These are phyloP conservation scores for Sigmodon hispidus DNA, from an alignment of 2,113 vertebrate genomes.

Conservation along the genomic window DNA sequence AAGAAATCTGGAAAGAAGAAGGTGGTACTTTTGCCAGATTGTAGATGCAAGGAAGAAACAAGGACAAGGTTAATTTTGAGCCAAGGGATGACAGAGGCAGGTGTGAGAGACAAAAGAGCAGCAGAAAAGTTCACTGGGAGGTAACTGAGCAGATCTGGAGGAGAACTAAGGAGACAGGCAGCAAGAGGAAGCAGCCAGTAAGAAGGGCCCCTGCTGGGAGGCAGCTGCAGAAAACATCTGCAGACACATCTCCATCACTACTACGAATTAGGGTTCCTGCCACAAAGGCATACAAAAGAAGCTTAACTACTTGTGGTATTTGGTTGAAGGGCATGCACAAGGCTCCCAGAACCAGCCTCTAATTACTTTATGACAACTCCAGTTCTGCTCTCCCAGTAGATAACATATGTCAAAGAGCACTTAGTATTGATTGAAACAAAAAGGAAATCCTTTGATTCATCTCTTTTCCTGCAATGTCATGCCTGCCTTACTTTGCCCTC, in stretches of 20 bases:
- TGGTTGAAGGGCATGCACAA: not conserved
- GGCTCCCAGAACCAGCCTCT: constrained; percentile 3
- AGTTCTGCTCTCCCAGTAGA: not conserved
- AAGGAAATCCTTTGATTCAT: constrained; percentile 56
- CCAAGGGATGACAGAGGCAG: not conserved
- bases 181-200: not conserved
- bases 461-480: constrained; percentile 23
- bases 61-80: constrained; percentile 13
- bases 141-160: not conserved
- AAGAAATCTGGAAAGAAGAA: constrained; percentile 34
- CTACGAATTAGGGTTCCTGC: constrained; percentile 20
- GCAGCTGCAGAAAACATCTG: constrained; percentile 74
- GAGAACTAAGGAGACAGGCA: not conserved
- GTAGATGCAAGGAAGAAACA: constrained; percentile 7
- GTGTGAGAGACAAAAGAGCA: not conserved
- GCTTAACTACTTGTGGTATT: constrained; percentile 19
- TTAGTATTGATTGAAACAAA: constrained; percentile 19
- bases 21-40: not conserved
- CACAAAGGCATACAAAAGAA: not conserved
- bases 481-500: constrained; percentile 64
- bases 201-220: constrained; percentile 36
- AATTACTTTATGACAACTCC: constrained; percentile 58
- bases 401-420: constrained; percentile 53
- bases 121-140: not conserved
- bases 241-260: not conserved